phyloP scores from a whole-genome alignment of 2,888 invertebrate species.

The Lampropteryx suffumata region DNA sequence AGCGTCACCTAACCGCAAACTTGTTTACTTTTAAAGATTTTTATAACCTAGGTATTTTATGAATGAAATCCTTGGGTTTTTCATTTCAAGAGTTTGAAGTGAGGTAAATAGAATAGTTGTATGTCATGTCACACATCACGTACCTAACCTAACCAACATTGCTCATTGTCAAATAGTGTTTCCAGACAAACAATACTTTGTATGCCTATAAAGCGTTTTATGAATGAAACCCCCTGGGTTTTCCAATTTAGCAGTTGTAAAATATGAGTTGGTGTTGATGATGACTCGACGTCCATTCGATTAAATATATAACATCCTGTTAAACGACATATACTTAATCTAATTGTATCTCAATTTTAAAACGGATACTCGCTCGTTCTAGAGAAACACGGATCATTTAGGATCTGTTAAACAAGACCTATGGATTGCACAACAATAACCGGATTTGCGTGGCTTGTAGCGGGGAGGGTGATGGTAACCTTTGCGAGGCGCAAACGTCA shows the following conservation, averaged over 20 bases:
- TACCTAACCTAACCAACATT: background rate
- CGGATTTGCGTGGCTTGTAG: slow-evolving; percentile 58
- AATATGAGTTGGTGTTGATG: background rate
- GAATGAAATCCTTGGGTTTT: slow-evolving; percentile 71
- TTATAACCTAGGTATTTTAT: slow-evolving; percentile 53
- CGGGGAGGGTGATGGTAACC: slow-evolving; percentile 67
- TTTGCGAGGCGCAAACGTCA: slow-evolving; percentile 76
- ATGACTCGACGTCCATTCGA: background rate
- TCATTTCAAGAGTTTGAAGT: slow-evolving; percentile 31
- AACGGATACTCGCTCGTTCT: slow-evolving; percentile 36
- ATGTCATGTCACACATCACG: background rate
- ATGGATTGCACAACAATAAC: slow-evolving; percentile 74
- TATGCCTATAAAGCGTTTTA: too few species aligned
- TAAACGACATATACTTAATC: background rate
- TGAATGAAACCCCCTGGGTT: too few species aligned
- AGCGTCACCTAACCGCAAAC: slow-evolving; percentile 45
- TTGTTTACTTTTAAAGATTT: slow-evolving; percentile 60
- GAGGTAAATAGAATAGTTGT: background rate
- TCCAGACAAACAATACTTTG: background rate
- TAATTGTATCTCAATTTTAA: background rate
- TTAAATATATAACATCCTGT: background rate
- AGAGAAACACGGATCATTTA: slow-evolving; percentile 53
- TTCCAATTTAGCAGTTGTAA: slow-evolving; percentile 2
- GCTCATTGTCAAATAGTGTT: background rate
- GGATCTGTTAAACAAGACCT: slow-evolving; percentile 71